Base-by-base conservation (phyloP, 1,140 invertebrate genomes). In the Notospermus geniculatus region DNA sequence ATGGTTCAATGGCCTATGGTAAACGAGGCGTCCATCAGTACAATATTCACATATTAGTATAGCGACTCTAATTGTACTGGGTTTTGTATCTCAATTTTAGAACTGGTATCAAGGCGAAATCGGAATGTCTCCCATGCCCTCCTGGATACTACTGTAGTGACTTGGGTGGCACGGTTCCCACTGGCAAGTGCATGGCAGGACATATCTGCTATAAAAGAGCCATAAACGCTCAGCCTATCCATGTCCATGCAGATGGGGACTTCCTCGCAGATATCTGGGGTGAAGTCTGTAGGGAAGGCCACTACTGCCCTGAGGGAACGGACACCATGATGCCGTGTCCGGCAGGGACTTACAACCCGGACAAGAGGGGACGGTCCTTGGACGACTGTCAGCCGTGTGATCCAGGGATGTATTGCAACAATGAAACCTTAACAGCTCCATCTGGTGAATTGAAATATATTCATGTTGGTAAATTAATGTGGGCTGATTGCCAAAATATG, bases 161-260 rank as follows among this genome's bases (percentile, higher is more conserved):
- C 59, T 52, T 68, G 19, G 77, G 75, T 9, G 62, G 71, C 1
- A 70, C 59, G 1, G 66, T 65, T 15, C 70, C 74, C 1, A 69
- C 70, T 0, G 77, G 76, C 13, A 61, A 59, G 11, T 79, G 77
- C 64, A 71, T 69, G 41, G 74, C 73, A n/a, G 77, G 76, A 2
- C 77, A 79, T 55, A 78, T 79, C 56, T 79, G 77, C 65, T 79
- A 68, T 28, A 69, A 68, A 1, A 61, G 59, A 11, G 74, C 74
- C 17, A 41, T 72, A 1, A 62, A 60, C n/a, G 58, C 66, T 13
- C 72, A 78, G 54, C 77, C 77, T 5, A 73, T 79, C 1, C 77
- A 70, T 54, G 78, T 78, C 57, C 66, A 75, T 28, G 63, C 72
- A 11, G 61, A 68, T 7, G 67, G 68, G 1, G 74, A 75, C 43